Evolutionary conservation across 2,888 invertebrate species (phyloP).

Genomic region (Marasmarcha lunaedactyla): DNA sequence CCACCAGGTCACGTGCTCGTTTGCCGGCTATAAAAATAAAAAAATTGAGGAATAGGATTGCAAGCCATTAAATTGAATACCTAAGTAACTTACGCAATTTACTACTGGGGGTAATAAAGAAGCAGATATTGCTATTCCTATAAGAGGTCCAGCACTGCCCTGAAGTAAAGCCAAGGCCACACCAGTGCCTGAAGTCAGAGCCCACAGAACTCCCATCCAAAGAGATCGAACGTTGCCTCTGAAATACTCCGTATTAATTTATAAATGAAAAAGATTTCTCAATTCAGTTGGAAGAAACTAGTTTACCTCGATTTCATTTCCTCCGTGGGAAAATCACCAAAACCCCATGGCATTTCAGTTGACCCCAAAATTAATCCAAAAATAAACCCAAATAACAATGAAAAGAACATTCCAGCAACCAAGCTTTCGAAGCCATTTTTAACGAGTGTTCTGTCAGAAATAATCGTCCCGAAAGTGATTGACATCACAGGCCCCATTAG

Average conservation of each 20-base stretch:
- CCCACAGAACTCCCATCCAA: conserved; percentile 84
- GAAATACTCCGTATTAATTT: conserved; percentile 15
- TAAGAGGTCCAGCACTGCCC: conserved; percentile 86
- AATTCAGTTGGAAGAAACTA: background rate
- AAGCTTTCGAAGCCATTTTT: conserved; percentile 78
- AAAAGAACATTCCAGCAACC: conserved; percentile 78
- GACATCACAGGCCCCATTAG: conserved; percentile 90
- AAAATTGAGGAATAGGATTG: background rate
- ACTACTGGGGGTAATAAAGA: conserved; percentile 87
- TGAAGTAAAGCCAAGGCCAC: conserved; percentile 88
- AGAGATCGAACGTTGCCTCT: conserved; percentile 79
- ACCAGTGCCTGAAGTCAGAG: conserved; percentile 80
- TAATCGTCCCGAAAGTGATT: conserved; percentile 85
- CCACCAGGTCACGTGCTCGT: too few relatives aligned
- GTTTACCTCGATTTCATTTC: conserved; percentile 81
- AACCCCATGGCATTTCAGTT: conserved; percentile 82
- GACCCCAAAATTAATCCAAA: conserved; percentile 81
- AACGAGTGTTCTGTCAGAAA: conserved; percentile 78
- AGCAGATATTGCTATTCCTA: conserved; percentile 92
- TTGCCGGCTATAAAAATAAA: background rate
- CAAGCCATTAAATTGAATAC: too few relatives aligned
- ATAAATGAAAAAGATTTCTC: background rate
- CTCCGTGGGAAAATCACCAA: conserved; percentile 81
- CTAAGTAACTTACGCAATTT: conserved; percentile 80
- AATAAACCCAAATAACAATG: conserved; percentile 82